Conservation (phyloP, 1,140 invertebrate genomes). For the Maconellicoccus hirsutus region DNA sequence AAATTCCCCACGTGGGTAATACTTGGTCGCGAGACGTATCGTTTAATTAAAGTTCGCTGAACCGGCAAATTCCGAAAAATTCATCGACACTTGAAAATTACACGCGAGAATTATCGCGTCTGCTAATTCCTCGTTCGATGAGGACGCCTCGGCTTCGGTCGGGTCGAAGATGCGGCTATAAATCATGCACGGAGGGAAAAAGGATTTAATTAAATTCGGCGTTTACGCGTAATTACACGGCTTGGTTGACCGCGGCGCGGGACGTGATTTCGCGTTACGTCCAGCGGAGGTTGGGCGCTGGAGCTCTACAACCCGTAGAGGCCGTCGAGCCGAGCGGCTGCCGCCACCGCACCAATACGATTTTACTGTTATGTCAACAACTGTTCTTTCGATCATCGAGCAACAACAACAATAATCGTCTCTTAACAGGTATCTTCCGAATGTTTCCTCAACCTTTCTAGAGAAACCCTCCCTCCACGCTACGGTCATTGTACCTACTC, state of each 20-base stretch:
- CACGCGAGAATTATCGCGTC: not conserved
- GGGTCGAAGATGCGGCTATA: not conserved
- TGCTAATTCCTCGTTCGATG: not conserved
- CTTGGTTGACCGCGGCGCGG: not conserved
- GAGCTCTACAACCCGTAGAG: too few species aligned
- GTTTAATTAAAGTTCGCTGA: not conserved
- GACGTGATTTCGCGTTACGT: not conserved
- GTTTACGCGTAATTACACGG: not conserved
- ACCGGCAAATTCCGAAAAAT: not conserved
- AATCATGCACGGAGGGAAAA: not conserved
- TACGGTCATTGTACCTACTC: slow-evolving; percentile 13
- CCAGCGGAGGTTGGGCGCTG: too few species aligned
- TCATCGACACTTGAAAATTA: not conserved
- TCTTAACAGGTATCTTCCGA: slow-evolving; percentile 18
- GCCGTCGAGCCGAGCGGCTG: too few species aligned
- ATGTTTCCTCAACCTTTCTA: slow-evolving; percentile 17
- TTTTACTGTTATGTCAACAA: slow-evolving; percentile 22
- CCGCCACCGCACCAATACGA: not conserved
- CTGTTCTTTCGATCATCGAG: slow-evolving; percentile 9
- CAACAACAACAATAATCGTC: slow-evolving; percentile 12
- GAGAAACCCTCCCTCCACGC: not conserved
- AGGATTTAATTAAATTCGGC: slow-evolving; percentile 9
- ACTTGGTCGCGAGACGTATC: too few species aligned
- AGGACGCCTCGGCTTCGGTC: not conserved
- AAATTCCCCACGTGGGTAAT: too few species aligned